Conservation (phyloP, 2,113 vertebrate genomes). For the Ivindomyrus marchei region DNA sequence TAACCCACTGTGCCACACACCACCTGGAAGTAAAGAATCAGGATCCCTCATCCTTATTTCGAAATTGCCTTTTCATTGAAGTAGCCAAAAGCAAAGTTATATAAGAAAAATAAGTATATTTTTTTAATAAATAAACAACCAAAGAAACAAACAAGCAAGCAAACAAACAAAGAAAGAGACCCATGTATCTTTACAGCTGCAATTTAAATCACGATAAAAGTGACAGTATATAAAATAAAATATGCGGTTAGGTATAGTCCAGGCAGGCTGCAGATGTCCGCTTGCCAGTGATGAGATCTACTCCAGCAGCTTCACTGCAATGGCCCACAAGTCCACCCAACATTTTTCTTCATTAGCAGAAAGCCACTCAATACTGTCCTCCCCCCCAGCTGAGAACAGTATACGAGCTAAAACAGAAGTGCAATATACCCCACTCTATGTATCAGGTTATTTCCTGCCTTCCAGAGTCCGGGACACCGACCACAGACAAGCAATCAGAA, state of each 20-base stretch:
- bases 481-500: background rate
- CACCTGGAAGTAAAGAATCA: background rate
- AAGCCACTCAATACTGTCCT: slow-evolving; percentile 7
- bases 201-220: slow-evolving; percentile 1
- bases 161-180: background rate
- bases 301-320: background rate
- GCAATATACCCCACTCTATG: background rate
- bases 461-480: background rate
- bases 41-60: background rate
- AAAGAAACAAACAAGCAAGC: background rate
- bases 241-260: background rate
- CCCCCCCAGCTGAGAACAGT: background rate
- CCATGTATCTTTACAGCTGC: background rate
- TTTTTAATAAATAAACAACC: background rate
- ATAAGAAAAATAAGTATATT: background rate
- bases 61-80: background rate
- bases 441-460: background rate
- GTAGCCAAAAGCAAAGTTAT: background rate
- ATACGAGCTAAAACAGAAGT: background rate
- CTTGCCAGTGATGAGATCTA: background rate
- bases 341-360: slow-evolving; percentile 25
- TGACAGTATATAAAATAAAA: background rate
- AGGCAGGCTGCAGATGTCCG: background rate
- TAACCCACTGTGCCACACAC: background rate
- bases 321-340: background rate